Evolutionary conservation across 2,113 vertebrate genomes (phyloP).

Genomic region (Glaucomys volans): DNA sequence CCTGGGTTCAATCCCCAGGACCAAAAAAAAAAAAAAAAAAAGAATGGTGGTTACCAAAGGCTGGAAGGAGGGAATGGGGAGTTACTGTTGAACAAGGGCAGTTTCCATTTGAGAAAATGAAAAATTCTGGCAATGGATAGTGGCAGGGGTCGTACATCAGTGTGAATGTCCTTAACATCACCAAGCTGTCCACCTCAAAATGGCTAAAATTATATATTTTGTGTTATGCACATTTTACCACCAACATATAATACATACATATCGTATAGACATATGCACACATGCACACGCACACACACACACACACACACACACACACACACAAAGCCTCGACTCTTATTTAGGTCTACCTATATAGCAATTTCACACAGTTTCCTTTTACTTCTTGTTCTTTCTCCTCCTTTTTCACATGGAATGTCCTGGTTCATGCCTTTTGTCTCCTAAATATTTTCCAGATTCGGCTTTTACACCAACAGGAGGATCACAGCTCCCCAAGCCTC

Average conservation of each 20-base stretch:
- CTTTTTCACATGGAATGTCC: slow-evolving; percentile 68
- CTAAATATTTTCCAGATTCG: slow-evolving; percentile 80
- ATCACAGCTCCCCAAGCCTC: slow-evolving; percentile 64
- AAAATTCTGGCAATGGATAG: background rate
- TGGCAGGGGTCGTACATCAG: rapidly evolving
- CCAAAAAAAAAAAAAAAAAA: no score
- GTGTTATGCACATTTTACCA: background rate
- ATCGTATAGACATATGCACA: no score
- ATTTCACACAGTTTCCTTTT: slow-evolving; percentile 67
- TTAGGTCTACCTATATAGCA: slow-evolving; percentile 1
- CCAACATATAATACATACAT: background rate
- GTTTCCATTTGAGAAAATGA: background rate
- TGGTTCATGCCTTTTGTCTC: slow-evolving; percentile 72
- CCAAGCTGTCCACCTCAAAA: background rate
- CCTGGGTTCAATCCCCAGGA: no score
- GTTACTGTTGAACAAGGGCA: background rate
- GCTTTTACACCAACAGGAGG: slow-evolving; percentile 79
- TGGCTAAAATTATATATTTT: background rate
- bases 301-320: no score
- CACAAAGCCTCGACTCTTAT: background rate
- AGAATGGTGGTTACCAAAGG: no score
- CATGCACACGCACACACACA: no score
- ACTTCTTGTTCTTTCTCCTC: slow-evolving; percentile 65
- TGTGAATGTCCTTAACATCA: background rate
- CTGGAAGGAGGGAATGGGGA: background rate